phyloP scores from a whole-genome alignment of 2,888 invertebrate species.

The Monopis laevigella region DNA sequence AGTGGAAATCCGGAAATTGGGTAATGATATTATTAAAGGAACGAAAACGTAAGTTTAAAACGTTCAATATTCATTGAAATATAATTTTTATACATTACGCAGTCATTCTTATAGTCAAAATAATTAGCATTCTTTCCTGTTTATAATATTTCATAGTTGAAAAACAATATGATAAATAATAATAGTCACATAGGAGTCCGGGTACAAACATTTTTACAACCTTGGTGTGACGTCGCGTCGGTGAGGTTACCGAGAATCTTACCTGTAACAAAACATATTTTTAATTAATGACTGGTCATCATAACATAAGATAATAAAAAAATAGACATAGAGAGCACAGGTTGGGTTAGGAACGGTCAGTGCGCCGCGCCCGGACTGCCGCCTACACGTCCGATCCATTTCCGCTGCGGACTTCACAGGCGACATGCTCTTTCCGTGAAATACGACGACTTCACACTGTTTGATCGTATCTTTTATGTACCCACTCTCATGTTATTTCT shows the following conservation, averaged over 20 bases:
- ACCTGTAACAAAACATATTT: conserved; percentile 8
- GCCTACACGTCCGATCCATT: conserved; percentile 48
- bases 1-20: conserved; percentile 47
- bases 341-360: conserved; percentile 33
- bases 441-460: conserved; percentile 23
- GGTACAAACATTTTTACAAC: too few relatives aligned
- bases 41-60: too few relatives aligned
- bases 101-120: too few relatives aligned
- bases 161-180: too few relatives aligned
- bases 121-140: too few relatives aligned
- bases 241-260: conserved; percentile 1
- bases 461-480: conserved; percentile 22
- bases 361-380: conserved; percentile 40
- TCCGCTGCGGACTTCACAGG: conserved; percentile 41
- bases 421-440: conserved; percentile 34
- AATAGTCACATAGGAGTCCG: too few relatives aligned
- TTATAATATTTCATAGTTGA: too few relatives aligned
- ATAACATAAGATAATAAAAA: not conserved
- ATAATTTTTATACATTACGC: too few relatives aligned
- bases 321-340: not conserved
- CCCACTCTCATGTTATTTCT: conserved; percentile 4
- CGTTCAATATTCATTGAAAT: too few relatives aligned
- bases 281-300: not conserved
- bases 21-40: too few relatives aligned
- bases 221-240: too few relatives aligned